Base-by-base conservation (phyloP, 2,888 invertebrate genomes). In the Brachynemurus nebulosus region DNA sequence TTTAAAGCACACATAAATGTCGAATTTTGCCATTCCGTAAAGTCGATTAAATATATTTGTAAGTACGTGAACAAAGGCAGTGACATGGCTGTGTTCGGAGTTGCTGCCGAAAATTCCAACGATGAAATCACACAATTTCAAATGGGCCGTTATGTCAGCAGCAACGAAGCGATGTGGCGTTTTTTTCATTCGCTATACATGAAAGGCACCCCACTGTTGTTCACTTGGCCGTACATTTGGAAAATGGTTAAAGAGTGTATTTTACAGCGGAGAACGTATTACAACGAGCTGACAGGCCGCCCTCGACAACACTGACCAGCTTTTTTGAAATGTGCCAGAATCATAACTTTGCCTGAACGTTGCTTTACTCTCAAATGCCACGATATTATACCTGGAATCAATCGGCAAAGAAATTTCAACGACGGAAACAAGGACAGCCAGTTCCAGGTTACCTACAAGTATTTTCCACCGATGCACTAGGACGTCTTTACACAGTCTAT, bases 41-140 rank as follows among this genome's bases (percentile, higher is more conserved):
- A 47, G 60, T 59, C 50, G 62, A 53, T 50, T 6, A 59, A 53
- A 35, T 50, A 59, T 67, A 55, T 65, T 47, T 61, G 60, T 49
- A 63, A 64, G 52, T 66, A 66, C 53, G 57, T 66, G 19, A 61
- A 55, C 41, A 65, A 65, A 58, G 61, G 61, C 21, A 59, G 57
- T 47, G 60, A 62, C 48, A 57, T 58, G 59, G 58, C 60, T 45
- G 53, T 57, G 40, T 57, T 58, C 52, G 55, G 52, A 48, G 45
- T 57, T 34, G 50, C 46, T 47, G 46, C 47, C 42, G 50, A 46
- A 44, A 57, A 56, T 54, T 2, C 25, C 3, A 50, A 45, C 36
- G 53, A 55, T 45, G 55, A 57, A 53, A 46, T 58, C 9, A 43
- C 30, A 11, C 46, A 35, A 9, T 56, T 51, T 47, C 50, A 57